phyloP scores from a whole-genome alignment of 2,113 vertebrate species.

The Dipodomys ordii region DNA sequence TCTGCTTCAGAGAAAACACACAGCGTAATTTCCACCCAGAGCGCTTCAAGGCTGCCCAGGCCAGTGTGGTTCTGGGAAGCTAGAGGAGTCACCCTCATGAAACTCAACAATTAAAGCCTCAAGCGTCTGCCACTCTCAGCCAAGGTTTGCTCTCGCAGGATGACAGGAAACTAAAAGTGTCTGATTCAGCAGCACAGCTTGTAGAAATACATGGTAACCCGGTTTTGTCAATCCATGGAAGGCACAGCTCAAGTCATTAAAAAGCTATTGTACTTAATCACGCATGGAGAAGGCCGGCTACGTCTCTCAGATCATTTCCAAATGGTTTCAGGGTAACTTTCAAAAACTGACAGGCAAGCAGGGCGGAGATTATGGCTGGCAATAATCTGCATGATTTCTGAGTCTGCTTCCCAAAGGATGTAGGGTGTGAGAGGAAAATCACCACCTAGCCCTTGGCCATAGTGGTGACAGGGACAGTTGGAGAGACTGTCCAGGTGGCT shows the following conservation, averaged over 20 bases:
- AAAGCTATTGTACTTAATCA: slow-evolving; percentile 78
- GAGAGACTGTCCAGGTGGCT: neutral
- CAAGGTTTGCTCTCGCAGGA: neutral
- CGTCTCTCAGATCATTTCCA: slow-evolving; percentile 76
- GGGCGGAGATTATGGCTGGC: slow-evolving; percentile 61
- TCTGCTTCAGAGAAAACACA: slow-evolving; percentile 61
- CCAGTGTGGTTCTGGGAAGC: neutral
- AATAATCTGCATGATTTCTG: slow-evolving; percentile 4
- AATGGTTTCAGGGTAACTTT: slow-evolving; percentile 73
- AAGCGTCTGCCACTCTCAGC: slow-evolving; percentile 11
- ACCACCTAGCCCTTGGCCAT: neutral
- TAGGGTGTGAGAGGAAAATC: slow-evolving; percentile 29
- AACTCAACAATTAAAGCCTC: neutral
- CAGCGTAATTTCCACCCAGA: slow-evolving; percentile 24
- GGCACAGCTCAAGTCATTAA: slow-evolving; percentile 80
- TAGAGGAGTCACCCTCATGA: neutral
- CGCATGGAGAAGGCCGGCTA: slow-evolving; percentile 67
- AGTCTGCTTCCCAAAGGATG: neutral
- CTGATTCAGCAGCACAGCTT: slow-evolving; percentile 31
- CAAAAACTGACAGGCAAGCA: slow-evolving; percentile 75
- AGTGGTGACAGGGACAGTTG: neutral
- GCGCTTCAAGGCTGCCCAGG: neutral
- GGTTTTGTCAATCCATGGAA: slow-evolving; percentile 59
- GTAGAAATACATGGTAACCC: slow-evolving; percentile 30
- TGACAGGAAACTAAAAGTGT: neutral